These are phyloP conservation scores for Rissa tridactyla DNA, from an alignment of 2,113 vertebrate genomes.

Conservation along the genomic window DNA sequence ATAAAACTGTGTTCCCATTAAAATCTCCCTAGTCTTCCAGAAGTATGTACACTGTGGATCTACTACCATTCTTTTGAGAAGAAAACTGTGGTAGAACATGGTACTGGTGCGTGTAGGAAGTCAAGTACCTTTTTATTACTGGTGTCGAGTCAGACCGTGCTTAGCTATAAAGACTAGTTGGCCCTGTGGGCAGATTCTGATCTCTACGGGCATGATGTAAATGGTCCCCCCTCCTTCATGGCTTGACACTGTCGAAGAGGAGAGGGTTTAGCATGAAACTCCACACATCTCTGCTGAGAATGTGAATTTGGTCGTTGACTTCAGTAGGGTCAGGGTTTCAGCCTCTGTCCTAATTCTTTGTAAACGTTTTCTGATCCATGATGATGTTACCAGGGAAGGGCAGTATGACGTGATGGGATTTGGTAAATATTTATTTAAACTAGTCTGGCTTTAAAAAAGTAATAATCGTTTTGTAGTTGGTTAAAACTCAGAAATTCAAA, in stretches of 20 bases:
- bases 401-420: not conserved
- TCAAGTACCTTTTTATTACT: not conserved
- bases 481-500: not conserved
- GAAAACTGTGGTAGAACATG: not conserved
- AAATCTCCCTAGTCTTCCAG: not conserved
- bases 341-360: not conserved
- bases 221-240: not conserved
- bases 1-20: fast-evolving
- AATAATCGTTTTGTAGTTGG: not conserved
- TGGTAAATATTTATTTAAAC: conserved; percentile 12
- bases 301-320: not conserved
- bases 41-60: fast-evolving
- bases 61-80: not conserved
- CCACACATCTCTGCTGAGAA: not conserved
- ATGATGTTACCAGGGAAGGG: not conserved
- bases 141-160: not conserved
- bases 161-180: not conserved
- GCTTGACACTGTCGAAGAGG: not conserved
- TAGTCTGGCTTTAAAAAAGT: not conserved
- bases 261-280: not conserved
- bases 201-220: not conserved
- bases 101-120: not conserved
- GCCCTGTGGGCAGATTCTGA: not conserved
- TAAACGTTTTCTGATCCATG: conserved; percentile 9
- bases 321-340: not conserved